Evolutionary conservation across 2,113 vertebrate species (phyloP).

Genomic region (Archilochus colubris): DNA sequence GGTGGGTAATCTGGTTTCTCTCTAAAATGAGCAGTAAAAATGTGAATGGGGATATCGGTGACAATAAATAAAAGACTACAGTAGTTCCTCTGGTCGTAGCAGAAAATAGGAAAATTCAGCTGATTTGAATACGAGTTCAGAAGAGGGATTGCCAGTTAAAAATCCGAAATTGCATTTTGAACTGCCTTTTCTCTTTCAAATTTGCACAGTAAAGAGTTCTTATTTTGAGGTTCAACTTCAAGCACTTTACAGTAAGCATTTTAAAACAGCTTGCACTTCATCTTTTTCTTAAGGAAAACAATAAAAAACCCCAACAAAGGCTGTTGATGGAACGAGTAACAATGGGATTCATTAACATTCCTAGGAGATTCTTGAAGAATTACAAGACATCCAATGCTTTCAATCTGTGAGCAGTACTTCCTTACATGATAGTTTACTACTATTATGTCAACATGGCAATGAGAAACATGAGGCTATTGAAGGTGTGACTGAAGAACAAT

Average conservation of each 20-base stretch:
- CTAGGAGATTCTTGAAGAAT: background rate
- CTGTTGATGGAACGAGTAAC: background rate
- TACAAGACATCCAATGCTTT: background rate
- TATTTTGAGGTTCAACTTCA: background rate
- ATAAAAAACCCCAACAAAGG: background rate
- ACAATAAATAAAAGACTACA: background rate
- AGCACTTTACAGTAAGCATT: background rate
- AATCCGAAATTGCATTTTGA: background rate
- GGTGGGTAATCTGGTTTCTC: background rate
- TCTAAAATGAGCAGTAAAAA: background rate
- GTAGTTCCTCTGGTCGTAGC: background rate
- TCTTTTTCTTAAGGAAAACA: background rate
- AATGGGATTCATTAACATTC: background rate
- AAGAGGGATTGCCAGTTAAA: background rate
- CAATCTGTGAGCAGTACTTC: background rate
- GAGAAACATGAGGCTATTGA: background rate
- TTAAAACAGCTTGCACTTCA: background rate
- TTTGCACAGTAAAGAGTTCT: background rate
- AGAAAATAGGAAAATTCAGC: background rate
- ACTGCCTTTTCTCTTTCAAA: background rate
- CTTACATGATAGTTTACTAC: background rate
- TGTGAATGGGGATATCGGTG: background rate
- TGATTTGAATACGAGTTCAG: background rate
- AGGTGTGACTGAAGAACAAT: background rate
- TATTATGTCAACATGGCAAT: background rate